Evolutionary conservation across 2,797 vertebrate genomes (phyloP), one percentile per base, ranked within the genome.

Genomic region (Thaleichthys pacificus): DNA sequence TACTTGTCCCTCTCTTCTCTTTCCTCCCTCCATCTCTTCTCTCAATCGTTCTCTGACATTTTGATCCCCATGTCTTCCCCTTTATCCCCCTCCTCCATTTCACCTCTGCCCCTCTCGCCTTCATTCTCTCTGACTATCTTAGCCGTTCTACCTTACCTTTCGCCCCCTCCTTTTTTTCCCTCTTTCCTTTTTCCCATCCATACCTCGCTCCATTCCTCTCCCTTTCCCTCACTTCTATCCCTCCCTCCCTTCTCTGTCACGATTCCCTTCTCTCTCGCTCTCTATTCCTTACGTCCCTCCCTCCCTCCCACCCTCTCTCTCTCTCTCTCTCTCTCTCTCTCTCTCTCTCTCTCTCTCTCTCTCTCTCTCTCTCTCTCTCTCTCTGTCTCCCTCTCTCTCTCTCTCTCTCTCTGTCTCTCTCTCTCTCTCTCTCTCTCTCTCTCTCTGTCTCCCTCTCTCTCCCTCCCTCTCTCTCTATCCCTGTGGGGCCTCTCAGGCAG

Each of bases 401-500:
- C 28, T 17, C 19, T 47, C n/a, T 0, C 5, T 6, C 30, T 12
- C 19, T n/a, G 21, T n/a, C 42, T 61, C 65, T 22, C 24, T 21
- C 32, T 11, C 21, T 11, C 1, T 19, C 14, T 15, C 38, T 6
- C n/a, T 38, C 28, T 8, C 19, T 42, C 28, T 1, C 12, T 6
- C 30, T 12, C 19, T 12, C 1, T 21, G 3, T 4, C 21, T 6
- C 19, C 9, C 32, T 30, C 11, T 5, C 35, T 35, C 70, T 56
- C 5, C 5, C 63, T 14, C 21, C 4, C 15, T 3, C 65, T n/a
- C 22, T 30, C 68, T 51, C 68, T 70, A 70, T 30, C 80, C 81
- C 83, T 58, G 72, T 73, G 79, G 86, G 80, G 69, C 84, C 85
- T 83, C 81, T 85, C 76, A 86, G 87, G 83, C 83, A 87, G 84